Conservation (phyloP, 2,888 invertebrate genomes). For the Macropis europaea region DNA sequence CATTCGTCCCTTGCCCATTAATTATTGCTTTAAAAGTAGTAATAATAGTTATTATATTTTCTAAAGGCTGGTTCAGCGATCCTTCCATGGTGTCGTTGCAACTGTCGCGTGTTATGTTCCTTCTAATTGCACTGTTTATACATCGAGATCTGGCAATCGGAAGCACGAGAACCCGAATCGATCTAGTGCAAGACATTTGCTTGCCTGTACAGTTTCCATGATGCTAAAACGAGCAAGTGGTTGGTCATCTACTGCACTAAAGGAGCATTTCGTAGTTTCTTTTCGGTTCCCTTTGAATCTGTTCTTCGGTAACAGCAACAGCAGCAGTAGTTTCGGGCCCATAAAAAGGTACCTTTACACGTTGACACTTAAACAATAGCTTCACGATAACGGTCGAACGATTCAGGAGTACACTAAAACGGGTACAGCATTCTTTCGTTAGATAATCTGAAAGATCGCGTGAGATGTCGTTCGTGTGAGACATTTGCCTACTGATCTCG, state of each 20-base stretch:
- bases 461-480: slow-evolving; percentile 44
- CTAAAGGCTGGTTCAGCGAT: slow-evolving; percentile 22
- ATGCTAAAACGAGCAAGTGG: neutral
- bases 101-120: neutral
- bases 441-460: slow-evolving; percentile 55
- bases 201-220: neutral
- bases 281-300: slow-evolving; percentile 2
- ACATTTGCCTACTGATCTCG: slow-evolving; percentile 20
- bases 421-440: slow-evolving; percentile 34
- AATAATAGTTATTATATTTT: slow-evolving; percentile 31
- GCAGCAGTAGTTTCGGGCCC: slow-evolving; percentile 19
- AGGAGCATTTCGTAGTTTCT: slow-evolving; percentile 12
- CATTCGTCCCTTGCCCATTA: neutral
- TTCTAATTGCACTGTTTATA: neutral
- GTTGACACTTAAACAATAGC: slow-evolving; percentile 30
- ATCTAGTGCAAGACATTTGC: neutral
- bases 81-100: neutral
- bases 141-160: neutral
- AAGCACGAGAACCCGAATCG: neutral
- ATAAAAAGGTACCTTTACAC: slow-evolving; percentile 46
- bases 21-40: slow-evolving; percentile 54
- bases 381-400: slow-evolving; percentile 31
- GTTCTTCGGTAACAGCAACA: neutral
- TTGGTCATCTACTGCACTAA: neutral
- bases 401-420: slow-evolving; percentile 34